Percentiles rank a stretch among this genome's conserved stretches.
phyloP scores from a whole-genome alignment of 2,888 invertebrate genomes.

The Parnassius orleans region DNA sequence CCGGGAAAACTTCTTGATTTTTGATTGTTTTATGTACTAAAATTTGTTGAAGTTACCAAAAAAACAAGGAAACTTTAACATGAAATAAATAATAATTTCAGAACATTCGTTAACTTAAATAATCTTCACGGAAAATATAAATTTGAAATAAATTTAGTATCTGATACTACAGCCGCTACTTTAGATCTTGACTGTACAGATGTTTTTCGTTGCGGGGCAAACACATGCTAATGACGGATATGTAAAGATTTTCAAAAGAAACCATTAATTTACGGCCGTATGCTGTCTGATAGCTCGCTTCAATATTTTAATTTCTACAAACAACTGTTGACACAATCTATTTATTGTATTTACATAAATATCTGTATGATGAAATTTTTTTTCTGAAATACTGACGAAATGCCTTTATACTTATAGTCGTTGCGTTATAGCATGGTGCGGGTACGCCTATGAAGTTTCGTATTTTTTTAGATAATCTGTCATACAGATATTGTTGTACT shows the following conservation, averaged over 20 bases:
- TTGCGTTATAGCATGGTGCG: no score
- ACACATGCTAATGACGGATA: conserved; percentile 48
- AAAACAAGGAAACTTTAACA: no score
- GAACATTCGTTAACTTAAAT: no score
- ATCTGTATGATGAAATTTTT: conserved; percentile 5
- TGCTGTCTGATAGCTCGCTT: conserved; percentile 34
- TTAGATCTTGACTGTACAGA: conserved; percentile 41
- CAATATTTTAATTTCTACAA: conserved; percentile 22
- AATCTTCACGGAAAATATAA: no score
- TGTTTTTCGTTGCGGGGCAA: conserved; percentile 51
- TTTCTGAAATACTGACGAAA: no score
- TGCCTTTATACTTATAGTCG: no score
- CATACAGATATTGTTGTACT: no score
- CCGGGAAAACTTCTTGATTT: conserved; percentile 6
- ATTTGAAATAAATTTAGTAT: no score
- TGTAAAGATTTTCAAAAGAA: conserved; percentile 45
- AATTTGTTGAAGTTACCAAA: no score
- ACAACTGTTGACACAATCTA: conserved; percentile 17
- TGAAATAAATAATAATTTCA: no score
- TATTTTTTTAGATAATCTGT: no score
- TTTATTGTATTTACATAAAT: conserved; percentile 7
- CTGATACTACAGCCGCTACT: background rate
- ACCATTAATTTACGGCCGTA: conserved; percentile 52
- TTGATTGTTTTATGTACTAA: background rate
- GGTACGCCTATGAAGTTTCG: no score